A percentile compares a stretch with the other conserved stretches of the same genome.
These are phyloP conservation scores for Drosophila kanekoi DNA, from an alignment of 2,888 invertebrate species.

Conservation along the genomic window DNA sequence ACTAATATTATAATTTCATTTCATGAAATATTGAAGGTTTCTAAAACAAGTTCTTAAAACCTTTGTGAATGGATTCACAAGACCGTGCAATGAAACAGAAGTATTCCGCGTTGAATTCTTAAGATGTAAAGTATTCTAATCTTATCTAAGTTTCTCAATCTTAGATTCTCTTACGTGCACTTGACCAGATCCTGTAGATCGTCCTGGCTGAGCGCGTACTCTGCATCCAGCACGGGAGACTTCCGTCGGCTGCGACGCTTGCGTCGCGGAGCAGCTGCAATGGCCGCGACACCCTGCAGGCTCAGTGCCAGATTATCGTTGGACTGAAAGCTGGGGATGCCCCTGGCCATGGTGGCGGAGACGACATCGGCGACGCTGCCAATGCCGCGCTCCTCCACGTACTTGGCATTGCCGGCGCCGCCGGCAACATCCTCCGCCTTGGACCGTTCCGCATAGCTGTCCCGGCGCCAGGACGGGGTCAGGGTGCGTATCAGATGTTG, in stretches of 20 bases:
- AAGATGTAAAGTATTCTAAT: too few relatives aligned
- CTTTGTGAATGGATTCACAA: too few relatives aligned
- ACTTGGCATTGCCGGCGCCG: constrained; percentile 43
- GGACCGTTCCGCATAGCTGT: constrained; percentile 79
- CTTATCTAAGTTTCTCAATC: too few relatives aligned
- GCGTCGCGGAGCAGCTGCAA: constrained; percentile 9
- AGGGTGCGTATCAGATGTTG: constrained; percentile 77
- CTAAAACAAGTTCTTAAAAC: too few relatives aligned
- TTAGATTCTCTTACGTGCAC: constrained; percentile 85
- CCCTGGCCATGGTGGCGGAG: constrained; percentile 31
- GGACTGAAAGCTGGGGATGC: constrained; percentile 38
- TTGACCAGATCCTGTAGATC: constrained; percentile 82
- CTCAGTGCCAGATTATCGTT: constrained; percentile 45
- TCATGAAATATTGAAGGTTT: too few relatives aligned
- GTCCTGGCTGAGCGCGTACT: constrained; percentile 74
- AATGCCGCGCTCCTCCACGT: constrained; percentile 32
- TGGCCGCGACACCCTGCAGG: not conserved
- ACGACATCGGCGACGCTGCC: constrained; percentile 34
- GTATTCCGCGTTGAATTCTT: too few relatives aligned
- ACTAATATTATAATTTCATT: too few relatives aligned
- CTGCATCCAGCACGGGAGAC: constrained; percentile 52
- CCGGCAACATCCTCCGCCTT: constrained; percentile 53
- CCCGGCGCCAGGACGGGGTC: constrained; percentile 79
- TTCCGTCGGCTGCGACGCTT: constrained; percentile 38
- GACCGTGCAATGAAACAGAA: too few relatives aligned